Conservation (phyloP, 2,113 vertebrate species). For the Conger conger region DNA sequence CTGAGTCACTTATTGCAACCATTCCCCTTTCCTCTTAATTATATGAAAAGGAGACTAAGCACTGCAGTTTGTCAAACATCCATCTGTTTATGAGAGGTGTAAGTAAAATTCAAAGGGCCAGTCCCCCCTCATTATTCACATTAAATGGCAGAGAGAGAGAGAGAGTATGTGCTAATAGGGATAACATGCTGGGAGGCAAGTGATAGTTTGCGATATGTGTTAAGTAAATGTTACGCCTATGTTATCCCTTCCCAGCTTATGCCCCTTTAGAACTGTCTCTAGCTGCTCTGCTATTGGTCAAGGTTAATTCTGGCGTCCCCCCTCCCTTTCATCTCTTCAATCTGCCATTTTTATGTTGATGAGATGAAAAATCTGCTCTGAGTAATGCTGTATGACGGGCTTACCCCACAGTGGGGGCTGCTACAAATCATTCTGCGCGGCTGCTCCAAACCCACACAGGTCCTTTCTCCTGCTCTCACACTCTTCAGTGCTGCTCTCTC, state of each 20-base stretch:
- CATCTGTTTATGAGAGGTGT: slow-evolving; percentile 19
- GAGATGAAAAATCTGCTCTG: slow-evolving; percentile 66
- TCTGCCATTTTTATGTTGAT: slow-evolving; percentile 48
- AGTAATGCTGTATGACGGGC: slow-evolving; percentile 77
- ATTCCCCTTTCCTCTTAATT: not conserved
- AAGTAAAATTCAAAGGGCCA: not conserved
- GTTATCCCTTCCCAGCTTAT: not conserved
- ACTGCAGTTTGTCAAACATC: not conserved
- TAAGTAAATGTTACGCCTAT: too few species aligned
- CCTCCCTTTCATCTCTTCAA: slow-evolving; percentile 5
- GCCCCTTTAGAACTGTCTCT: not conserved
- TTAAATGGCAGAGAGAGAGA: not conserved
- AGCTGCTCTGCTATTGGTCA: not conserved
- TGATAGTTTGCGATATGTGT: too few species aligned
- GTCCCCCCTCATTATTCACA: not conserved
- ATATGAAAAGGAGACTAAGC: not conserved
- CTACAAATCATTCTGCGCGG: slow-evolving; percentile 59
- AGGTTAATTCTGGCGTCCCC: not conserved
- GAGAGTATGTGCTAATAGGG: too few species aligned
- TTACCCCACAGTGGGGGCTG: slow-evolving; percentile 78
- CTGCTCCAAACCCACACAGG: slow-evolving; percentile 43
- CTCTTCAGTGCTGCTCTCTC: slow-evolving; percentile 21
- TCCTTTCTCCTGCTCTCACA: slow-evolving; percentile 28
- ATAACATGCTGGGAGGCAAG: too few species aligned
- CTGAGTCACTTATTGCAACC: not conserved